Conservation (phyloP, 2,888 invertebrate genomes). For the Lithophane semibrunnea region DNA sequence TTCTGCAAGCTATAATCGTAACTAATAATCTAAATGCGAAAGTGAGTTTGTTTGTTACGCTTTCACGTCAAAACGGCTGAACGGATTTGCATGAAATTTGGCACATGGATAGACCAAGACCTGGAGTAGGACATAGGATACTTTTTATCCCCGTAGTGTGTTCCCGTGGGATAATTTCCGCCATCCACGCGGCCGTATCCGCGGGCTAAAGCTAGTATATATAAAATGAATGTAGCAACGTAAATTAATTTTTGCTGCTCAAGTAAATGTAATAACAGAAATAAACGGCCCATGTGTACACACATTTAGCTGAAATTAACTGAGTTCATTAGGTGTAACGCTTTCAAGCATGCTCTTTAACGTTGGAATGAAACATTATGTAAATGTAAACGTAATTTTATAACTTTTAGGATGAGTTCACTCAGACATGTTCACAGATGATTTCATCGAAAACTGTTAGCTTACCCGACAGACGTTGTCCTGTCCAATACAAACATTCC, state of each 20-base stretch:
- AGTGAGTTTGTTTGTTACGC: too few relatives aligned
- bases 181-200: too few relatives aligned
- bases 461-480: background rate
- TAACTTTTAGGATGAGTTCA: slow-evolving; percentile 4
- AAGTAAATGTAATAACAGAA: slow-evolving; percentile 17
- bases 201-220: background rate
- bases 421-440: background rate
- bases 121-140: too few relatives aligned
- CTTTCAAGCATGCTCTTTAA: slow-evolving; percentile 24
- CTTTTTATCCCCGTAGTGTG: too few relatives aligned
- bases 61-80: too few relatives aligned
- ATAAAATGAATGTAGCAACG: background rate
- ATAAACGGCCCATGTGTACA: slow-evolving; percentile 28
- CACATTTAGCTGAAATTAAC: slow-evolving; percentile 49
- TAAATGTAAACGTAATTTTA: slow-evolving; percentile 27
- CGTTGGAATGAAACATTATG: slow-evolving; percentile 24
- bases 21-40: too few relatives aligned
- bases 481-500: background rate
- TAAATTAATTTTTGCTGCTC: background rate
- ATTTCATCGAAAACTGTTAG: background rate
- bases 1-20: background rate
- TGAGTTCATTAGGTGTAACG: slow-evolving; percentile 35
- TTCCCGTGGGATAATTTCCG: too few relatives aligned
- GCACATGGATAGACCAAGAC: too few relatives aligned
- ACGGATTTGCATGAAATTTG: too few relatives aligned